Base-by-base conservation (phyloP, 2,888 invertebrate species). In the Drosophila prostipennis region DNA sequence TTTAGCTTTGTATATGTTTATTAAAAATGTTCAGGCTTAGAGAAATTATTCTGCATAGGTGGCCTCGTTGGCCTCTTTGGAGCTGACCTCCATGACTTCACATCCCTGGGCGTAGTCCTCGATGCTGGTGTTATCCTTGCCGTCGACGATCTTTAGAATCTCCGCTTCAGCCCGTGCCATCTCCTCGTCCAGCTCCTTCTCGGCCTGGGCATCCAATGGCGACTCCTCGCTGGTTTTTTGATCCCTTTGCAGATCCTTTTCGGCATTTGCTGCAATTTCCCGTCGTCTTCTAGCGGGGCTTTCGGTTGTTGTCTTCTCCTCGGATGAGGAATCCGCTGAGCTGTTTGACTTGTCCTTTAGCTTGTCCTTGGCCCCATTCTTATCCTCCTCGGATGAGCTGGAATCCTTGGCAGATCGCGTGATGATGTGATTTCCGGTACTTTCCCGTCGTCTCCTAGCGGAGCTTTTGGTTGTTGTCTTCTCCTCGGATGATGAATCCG, bases 61-160 rank as follows among this genome's bases (percentile, higher is more conserved):
- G 4, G 83, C 85, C 45, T 89, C 88, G 52, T 89, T 87, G 16
- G 70, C 76, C 74, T 89, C 89, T 16, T 87, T 74, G 10, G 89
- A 81, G 51, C 76, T 72, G 13, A 76, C 73, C 45, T 87, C 89
- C 59, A 76, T 76, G 23, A 77, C 88, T 43, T 87, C 90, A 49
- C 89, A 90, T 32, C 90, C 90, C 65, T 85, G 87, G 1, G 77
- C 90, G 59, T 89, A 90, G 43, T 89, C 90, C 49, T 89, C 86
- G 19, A 76, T 68, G 40, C 72, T 81, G 0, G 80, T 77, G 36
- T 72, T 74, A 13, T 71, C 56, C 39, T 65, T 65, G 23, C 10
- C 34, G 8, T 34, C 19, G 16, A 37, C 6, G 48, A 19, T 19
- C 10, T 34, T 29, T 23, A 34, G 6, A 57, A 19, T 19, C 16